Evolutionary conservation across 2,113 vertebrate species (phyloP).

Genomic region (Atherinomorus stipes): DNA sequence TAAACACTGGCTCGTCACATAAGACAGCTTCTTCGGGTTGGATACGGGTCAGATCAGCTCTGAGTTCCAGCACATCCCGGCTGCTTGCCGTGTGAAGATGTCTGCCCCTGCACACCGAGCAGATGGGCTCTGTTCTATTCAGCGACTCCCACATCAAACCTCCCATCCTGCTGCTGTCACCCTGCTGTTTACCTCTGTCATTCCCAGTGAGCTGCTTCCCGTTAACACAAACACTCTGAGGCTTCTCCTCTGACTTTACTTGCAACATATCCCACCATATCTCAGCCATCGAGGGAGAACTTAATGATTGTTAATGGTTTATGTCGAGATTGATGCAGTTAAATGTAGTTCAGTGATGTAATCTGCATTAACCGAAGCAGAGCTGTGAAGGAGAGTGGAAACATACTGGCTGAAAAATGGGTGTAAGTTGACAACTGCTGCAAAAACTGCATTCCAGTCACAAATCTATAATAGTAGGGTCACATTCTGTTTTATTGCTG

Average conservation of each 20-base stretch:
- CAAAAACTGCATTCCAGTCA: background rate
- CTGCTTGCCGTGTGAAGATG: background rate
- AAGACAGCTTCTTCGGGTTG: background rate
- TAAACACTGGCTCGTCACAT: no score
- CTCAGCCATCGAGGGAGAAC: background rate
- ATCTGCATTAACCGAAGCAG: no score
- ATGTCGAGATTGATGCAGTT: no score
- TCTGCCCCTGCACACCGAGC: constrained; percentile 3
- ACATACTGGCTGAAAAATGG: background rate
- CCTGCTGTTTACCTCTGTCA: constrained; percentile 30
- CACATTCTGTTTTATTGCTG: background rate
- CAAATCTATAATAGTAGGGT: constrained; percentile 10
- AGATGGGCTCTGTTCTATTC: constrained; percentile 28
- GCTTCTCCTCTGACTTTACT: constrained; percentile 13
- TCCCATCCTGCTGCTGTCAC: constrained; percentile 33
- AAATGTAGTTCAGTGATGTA: no score
- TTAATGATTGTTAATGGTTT: background rate
- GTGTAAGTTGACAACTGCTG: background rate
- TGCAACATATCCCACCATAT: background rate
- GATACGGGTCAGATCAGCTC: background rate
- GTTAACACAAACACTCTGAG: constrained; percentile 5
- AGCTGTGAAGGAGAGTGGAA: background rate
- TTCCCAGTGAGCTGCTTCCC: constrained; percentile 17
- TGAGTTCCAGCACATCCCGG: no score
- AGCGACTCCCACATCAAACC: constrained; percentile 31